Evolutionary conservation across 2,888 invertebrate genomes (phyloP).

Genomic region (Amphipyra berbera): DNA sequence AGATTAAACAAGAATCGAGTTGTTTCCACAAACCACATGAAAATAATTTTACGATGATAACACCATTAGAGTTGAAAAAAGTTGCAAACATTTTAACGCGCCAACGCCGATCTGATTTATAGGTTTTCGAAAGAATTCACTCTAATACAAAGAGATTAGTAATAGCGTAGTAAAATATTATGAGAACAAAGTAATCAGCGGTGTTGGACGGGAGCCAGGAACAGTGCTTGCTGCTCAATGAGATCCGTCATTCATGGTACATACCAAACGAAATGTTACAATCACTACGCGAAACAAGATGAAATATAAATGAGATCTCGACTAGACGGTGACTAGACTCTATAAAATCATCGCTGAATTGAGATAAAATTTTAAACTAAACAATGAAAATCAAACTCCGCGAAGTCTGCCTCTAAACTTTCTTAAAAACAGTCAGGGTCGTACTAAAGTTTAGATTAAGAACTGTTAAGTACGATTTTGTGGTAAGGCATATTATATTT

Average conservation of each 20-base stretch:
- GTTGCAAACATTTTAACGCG: slow-evolving; percentile 68
- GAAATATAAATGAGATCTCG: not conserved
- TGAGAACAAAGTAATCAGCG: slow-evolving; percentile 76
- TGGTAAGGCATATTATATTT: not conserved
- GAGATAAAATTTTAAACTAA: not conserved
- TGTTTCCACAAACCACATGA: slow-evolving; percentile 66
- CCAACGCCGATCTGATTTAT: slow-evolving; percentile 69
- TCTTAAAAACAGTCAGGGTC: slow-evolving; percentile 18
- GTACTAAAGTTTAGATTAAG: no score
- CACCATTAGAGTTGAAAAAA: slow-evolving; percentile 62
- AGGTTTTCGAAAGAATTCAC: slow-evolving; percentile 68
- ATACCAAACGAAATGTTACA: slow-evolving; percentile 11
- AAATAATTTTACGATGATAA: slow-evolving; percentile 61
- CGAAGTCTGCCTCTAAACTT: not conserved
- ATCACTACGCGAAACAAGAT: slow-evolving; percentile 9
- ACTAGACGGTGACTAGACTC: slow-evolving; percentile 13
- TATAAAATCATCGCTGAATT: not conserved
- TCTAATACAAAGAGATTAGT: slow-evolving; percentile 65
- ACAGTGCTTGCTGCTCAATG: slow-evolving; percentile 67
- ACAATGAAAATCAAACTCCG: not conserved
- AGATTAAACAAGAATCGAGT: slow-evolving; percentile 53
- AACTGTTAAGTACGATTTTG: no score
- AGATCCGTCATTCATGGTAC: slow-evolving; percentile 73
- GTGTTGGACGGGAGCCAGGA: slow-evolving; percentile 73
- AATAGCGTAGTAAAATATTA: slow-evolving; percentile 70